phyloP scores from a whole-genome alignment of 2,888 invertebrate species.

The Venusia cambrica region DNA sequence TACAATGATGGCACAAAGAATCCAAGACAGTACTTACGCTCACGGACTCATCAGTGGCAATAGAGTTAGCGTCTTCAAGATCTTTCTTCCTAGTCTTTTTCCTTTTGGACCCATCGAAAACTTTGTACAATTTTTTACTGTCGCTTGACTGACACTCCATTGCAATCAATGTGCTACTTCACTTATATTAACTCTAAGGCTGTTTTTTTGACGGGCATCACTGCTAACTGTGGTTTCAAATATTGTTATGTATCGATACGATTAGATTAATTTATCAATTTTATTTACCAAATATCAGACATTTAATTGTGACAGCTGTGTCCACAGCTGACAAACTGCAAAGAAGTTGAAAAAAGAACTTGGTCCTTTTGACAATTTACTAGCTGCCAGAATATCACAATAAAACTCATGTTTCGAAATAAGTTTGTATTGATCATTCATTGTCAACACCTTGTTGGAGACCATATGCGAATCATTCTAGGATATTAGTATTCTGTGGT shows the following conservation, averaged over 20 bases:
- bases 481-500: too few species aligned
- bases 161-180: too few species aligned
- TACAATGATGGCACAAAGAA: too few species aligned
- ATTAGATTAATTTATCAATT: constrained; percentile 47
- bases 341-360: constrained; percentile 60
- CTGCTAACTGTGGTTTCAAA: constrained; percentile 32
- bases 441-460: too few species aligned
- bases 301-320: constrained; percentile 43
- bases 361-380: constrained; percentile 23
- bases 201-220: constrained; percentile 42
- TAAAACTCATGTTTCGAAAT: too few species aligned
- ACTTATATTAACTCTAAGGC: constrained; percentile 46
- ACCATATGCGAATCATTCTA: too few species aligned
- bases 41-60: constrained; percentile 57
- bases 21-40: constrained; percentile 55
- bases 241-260: constrained; percentile 32
- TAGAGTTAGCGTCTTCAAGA: constrained; percentile 51
- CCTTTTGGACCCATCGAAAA: constrained; percentile 62
- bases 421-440: too few species aligned
- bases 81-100: constrained; percentile 57
- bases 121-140: constrained; percentile 69
- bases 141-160: constrained; percentile 71
- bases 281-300: constrained; percentile 52
- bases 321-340: too few species aligned
- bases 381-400: constrained; percentile 38